Conservation (phyloP, 2,797 vertebrate genomes). For the Caiman crocodilus region DNA sequence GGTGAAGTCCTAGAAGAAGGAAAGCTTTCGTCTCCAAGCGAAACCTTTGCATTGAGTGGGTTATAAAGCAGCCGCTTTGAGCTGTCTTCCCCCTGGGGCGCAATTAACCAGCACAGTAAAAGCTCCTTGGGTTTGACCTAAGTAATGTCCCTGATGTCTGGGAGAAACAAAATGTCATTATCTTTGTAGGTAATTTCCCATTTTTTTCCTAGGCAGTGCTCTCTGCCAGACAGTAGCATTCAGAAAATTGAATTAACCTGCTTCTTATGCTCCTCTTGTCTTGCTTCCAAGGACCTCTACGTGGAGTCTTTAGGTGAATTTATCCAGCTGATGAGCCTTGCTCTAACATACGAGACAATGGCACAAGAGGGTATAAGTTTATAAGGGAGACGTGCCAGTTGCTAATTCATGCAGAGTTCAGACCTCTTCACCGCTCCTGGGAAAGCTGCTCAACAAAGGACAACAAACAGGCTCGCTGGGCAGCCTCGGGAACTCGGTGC, state of each 20-base stretch:
- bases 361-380: background rate
- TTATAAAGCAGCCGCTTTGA: background rate
- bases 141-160: background rate
- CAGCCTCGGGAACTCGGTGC: too few species aligned
- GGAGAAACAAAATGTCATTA: slow-evolving; percentile 39
- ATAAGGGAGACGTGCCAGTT: background rate
- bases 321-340: background rate
- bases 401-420: background rate
- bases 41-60: too few species aligned
- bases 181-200: background rate
- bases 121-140: background rate
- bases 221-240: background rate
- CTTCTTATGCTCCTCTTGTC: background rate
- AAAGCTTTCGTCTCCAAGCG: background rate
- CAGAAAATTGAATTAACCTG: background rate
- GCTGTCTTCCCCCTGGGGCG: background rate
- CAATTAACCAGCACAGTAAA: background rate
- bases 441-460: too few species aligned
- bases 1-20: background rate
- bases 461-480: too few species aligned
- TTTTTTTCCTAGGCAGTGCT: background rate
- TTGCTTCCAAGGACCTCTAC: background rate
- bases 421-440: too few species aligned
- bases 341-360: background rate
- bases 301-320: background rate